Evolutionary conservation across 2,113 vertebrate genomes (phyloP).

Genomic region (Catharus minimus): DNA sequence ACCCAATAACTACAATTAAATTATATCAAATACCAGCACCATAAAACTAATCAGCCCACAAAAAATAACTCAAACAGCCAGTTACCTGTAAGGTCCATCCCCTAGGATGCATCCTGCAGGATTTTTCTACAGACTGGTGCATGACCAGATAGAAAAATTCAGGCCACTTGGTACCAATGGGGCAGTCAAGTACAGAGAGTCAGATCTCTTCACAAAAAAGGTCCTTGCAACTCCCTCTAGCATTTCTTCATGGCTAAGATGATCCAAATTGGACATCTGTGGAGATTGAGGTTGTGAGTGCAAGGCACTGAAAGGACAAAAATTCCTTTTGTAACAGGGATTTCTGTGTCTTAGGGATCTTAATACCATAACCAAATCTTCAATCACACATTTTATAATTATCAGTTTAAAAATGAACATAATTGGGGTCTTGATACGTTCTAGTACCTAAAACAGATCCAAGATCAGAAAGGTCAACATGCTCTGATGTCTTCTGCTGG

Average conservation of each 20-base stretch:
- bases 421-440: rapidly evolving
- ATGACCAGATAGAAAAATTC: neutral
- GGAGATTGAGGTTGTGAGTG: neutral
- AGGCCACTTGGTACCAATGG: neutral
- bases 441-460: neutral
- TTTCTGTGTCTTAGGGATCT: neutral
- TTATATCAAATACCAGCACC: neutral
- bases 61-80: neutral
- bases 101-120: neutral
- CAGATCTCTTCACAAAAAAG: neutral
- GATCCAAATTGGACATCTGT: neutral
- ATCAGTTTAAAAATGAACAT: neutral
- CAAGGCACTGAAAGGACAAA: neutral
- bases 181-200: neutral
- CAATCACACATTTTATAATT: neutral
- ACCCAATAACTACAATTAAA: neutral
- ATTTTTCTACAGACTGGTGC: neutral
- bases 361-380: neutral
- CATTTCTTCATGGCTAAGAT: neutral
- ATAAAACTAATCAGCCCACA: neutral
- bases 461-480: neutral
- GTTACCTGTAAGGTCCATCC: neutral
- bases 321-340: neutral
- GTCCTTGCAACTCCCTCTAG: neutral
- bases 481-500: neutral